Conservation (phyloP, 2,797 vertebrate genomes). For the Sphenopsis melanotis region DNA sequence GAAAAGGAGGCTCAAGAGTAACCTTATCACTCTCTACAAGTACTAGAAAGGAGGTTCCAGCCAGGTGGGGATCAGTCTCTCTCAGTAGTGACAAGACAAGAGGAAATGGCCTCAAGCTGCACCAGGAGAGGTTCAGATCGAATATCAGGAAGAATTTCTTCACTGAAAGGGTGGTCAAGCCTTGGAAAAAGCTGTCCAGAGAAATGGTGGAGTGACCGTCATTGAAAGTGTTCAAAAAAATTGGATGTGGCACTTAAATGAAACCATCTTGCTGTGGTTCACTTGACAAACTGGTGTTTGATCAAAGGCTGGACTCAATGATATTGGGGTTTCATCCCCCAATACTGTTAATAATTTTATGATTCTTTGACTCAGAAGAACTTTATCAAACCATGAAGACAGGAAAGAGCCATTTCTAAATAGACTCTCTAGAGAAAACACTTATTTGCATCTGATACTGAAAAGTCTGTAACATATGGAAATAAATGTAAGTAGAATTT, state of each 20-base stretch:
- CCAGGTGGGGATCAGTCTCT: fast-evolving
- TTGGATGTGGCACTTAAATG: neutral
- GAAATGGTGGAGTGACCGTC: neutral
- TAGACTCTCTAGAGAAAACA: neutral
- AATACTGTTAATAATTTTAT: neutral
- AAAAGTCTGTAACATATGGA: neutral
- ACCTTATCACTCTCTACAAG: neutral
- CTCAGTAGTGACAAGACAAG: neutral
- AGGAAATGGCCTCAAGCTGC: neutral
- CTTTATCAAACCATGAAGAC: neutral
- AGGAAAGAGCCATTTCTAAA: neutral
- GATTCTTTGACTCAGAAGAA: neutral
- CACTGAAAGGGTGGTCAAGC: neutral
- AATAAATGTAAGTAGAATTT: neutral
- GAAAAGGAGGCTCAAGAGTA: neutral
- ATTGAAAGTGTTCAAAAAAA: neutral
- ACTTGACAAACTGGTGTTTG: neutral
- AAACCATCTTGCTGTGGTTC: neutral
- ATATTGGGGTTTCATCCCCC: neutral
- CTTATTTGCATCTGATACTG: neutral
- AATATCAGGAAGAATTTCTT: neutral
- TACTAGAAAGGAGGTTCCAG: neutral
- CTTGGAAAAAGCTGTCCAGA: neutral
- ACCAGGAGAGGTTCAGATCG: neutral
- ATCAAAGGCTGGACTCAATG: neutral